Evolutionary conservation across 2,888 invertebrate species (phyloP), one percentile per base, ranked within the genome.

Genomic region (Cosmopolites sordidus): DNA sequence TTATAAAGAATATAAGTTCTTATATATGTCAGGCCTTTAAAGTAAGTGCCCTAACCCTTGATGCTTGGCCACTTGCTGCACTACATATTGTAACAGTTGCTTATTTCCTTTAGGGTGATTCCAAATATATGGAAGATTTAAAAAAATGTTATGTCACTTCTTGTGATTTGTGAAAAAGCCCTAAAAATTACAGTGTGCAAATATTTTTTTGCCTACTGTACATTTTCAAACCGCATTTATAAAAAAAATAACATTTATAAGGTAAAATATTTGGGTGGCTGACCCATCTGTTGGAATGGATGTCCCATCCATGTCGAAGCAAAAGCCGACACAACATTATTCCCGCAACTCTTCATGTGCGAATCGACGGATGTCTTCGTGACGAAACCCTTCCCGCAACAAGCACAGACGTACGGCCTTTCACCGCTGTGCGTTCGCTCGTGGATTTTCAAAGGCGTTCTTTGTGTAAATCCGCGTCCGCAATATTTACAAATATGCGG

Each of bases 371-470:
- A 68, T 5, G 67, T 68, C 53, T 70, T 71, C 8, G 72, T 70
- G 43, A 69, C 81, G 70, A 82, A 63, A n/a, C 64, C 64, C 50
- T 68, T 69, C 5, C 69, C 69, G 58, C 70, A 71, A 46, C 63
- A 65, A 15, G 62, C 58, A 51, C 71, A 71, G 12, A 64, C 65
- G 41, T 66, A 66, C 5, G 67, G 68, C 51, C 79, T 79, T 72
- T 64, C 64, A 0, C 66, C 66, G 12, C 48, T 52, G 17, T 54
- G 54, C 42, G 78, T 79, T 45, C 82, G 75, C 70, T 80, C 79
- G 72, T 83, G 82, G 43, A 81, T 73, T 30, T 78, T 78, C 61
- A 82, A 69, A 64, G 81, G 79, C 65, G 79, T 79, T 62, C 80
- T 78, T 68, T 81, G 81, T 22, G 79, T 79, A 51, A 68, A 64